Base-by-base conservation (phyloP, 1,140 invertebrate species). In the Atta colombica region DNA sequence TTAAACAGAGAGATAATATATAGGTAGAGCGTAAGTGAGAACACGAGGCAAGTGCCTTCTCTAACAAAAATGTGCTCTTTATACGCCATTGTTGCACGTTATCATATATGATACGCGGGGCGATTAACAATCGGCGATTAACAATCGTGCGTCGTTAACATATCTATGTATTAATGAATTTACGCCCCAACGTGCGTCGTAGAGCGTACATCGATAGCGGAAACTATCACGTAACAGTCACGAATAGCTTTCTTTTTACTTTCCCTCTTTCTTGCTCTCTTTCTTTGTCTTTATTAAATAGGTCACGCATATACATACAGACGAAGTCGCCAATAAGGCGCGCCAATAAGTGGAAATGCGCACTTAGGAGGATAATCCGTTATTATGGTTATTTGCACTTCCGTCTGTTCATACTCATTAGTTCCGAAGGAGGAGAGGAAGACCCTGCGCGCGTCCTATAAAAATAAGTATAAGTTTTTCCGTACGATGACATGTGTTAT, bases 131-230 rank as follows among this genome's bases (percentile, higher is more conserved):
- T 68, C 61, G 35, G 35, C n/a, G 58, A 63, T 21, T 21, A 21
- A 21, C 21, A 21, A 21, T 21, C 88, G 82, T 89, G 69, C 69
- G 69, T 89, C 74, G 75, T 89, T 89, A 89, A 86, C 82, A 69
- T 77, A 61, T 21, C 39, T 69, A 8, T 39, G 55, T 75, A 74
- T 89, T 89, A 89, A 89, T 89, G 75, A 89, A 89, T 80, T 86
- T 80, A 58, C 14, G 82, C 53, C 66, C 39, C 58, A 66, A 28
- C 16, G 8, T 14, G 49, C 35, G 16, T 49, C 39, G 25, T 65
- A n/a, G 21, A 78, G 8, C 51, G 39, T 12, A 21, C 21, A 65
- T 6, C n/a, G 28, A 14, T 66, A 21, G 10, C 55, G 87, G 84
- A 89, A 89, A 86, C 77, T 31, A 55, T 81, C 75, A 21, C 74